These are phyloP conservation scores for Carposina sasakii DNA, from an alignment of 1,140 invertebrate species.

Conservation along the genomic window DNA sequence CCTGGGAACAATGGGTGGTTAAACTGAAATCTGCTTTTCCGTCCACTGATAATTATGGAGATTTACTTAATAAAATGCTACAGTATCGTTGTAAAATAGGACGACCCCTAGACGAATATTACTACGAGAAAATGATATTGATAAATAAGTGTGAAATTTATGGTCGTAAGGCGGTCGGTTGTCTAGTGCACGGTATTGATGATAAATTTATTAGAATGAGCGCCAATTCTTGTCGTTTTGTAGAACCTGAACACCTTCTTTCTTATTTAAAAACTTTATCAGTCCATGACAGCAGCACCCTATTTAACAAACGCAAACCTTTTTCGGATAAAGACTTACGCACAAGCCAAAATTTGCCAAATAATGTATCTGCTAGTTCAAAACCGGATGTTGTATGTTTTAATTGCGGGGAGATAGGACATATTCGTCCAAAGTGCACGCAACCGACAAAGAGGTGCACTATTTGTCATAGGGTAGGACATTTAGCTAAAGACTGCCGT, in stretches of 20 bases:
- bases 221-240: not conserved
- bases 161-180: not conserved
- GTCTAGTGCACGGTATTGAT: not conserved
- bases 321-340: no score
- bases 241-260: not conserved
- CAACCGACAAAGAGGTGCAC: not conserved
- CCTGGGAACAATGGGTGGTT: not conserved
- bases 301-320: no score
- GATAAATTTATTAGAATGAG: conserved; percentile 1
- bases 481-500: not conserved
- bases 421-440: not conserved
- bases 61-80: not conserved
- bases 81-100: not conserved
- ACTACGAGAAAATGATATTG: conserved; percentile 5
- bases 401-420: not conserved
- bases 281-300: not conserved
- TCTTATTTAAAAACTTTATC: not conserved
- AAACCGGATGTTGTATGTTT: not conserved
- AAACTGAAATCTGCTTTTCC: conserved; percentile 1
- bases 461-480: not conserved
- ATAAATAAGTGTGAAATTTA: conserved; percentile 1
- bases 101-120: not conserved
- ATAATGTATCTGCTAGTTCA: no score
- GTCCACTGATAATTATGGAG: not conserved
- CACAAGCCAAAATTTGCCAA: no score